Evolutionary conservation across 35 echinoderm and acorn worm genomes (phyloP).

Genomic region (Holothuria glaberrima): DNA sequence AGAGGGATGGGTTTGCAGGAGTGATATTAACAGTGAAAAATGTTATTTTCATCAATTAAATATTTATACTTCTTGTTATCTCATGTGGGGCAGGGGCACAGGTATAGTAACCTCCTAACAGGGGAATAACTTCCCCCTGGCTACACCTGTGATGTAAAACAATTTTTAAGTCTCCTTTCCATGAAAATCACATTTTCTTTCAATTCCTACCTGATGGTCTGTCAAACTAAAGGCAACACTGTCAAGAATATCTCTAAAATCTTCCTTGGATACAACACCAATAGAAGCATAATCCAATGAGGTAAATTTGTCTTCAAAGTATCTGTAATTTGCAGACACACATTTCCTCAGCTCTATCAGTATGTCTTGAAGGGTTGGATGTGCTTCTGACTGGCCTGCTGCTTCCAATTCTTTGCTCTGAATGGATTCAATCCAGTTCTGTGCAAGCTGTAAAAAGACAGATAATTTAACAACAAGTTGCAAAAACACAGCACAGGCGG

Average conservation of each 20-base stretch:
- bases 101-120: too few species aligned
- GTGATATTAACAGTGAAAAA: too few species aligned
- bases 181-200: too few species aligned
- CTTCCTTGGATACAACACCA: constrained; percentile 84
- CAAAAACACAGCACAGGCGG: too few species aligned
- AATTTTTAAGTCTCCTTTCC: too few species aligned
- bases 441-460: constrained; percentile 75
- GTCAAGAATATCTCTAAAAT: constrained; percentile 78
- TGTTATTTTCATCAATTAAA: too few species aligned
- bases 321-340: constrained; percentile 61
- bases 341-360: constrained; percentile 60
- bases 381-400: background rate
- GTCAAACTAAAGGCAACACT: constrained; percentile 84
- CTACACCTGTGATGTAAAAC: too few species aligned
- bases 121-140: too few species aligned
- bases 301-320: constrained; percentile 80
- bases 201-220: constrained; percentile 68
- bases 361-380: constrained; percentile 66
- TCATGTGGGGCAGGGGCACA: too few species aligned
- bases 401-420: constrained; percentile 66
- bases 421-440: constrained; percentile 95
- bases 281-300: constrained; percentile 92
- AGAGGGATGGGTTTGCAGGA: too few species aligned
- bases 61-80: too few species aligned
- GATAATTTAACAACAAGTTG: too few species aligned